These are phyloP conservation scores for Polypterus senegalus DNA, from an alignment of 2,113 vertebrate species.

Conservation along the genomic window DNA sequence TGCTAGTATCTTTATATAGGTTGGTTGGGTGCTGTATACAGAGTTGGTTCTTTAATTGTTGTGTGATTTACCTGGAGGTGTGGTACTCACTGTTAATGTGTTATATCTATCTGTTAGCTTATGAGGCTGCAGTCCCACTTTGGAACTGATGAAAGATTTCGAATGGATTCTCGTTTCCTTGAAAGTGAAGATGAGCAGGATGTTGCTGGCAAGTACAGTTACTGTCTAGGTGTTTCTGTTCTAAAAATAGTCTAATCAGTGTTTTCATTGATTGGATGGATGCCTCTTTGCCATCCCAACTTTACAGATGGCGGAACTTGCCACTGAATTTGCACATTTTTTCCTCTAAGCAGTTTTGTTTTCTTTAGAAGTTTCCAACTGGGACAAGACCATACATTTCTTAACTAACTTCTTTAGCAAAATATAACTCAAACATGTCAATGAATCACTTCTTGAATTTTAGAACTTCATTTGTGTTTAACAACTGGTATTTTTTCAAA, in stretches of 20 bases:
- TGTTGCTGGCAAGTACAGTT: constrained; percentile 43
- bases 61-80: too few species aligned
- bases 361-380: too few species aligned
- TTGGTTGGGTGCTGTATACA: too few species aligned
- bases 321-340: neutral
- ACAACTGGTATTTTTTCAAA: neutral
- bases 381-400: too few species aligned
- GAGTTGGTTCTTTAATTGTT: too few species aligned
- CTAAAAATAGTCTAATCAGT: neutral
- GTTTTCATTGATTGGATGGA: neutral
- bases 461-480: neutral
- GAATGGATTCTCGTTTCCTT: constrained; percentile 77
- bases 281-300: neutral
- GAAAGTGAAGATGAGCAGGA: constrained; percentile 55
- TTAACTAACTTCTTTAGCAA: too few species aligned
- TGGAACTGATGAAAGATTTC: constrained; percentile 75
- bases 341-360: neutral
- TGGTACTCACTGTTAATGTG: neutral
- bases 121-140: constrained; percentile 77
- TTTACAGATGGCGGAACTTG: neutral
- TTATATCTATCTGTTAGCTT: constrained; percentile 49
- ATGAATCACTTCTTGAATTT: neutral
- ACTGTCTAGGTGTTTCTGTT: neutral
- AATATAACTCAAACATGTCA: neutral
- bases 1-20: too few species aligned